A percentile compares a stretch with the other conserved stretches of the same genome.
These are phyloP conservation scores for Heteropelma amictum DNA, from an alignment of 2,888 invertebrate genomes.

Conservation along the genomic window DNA sequence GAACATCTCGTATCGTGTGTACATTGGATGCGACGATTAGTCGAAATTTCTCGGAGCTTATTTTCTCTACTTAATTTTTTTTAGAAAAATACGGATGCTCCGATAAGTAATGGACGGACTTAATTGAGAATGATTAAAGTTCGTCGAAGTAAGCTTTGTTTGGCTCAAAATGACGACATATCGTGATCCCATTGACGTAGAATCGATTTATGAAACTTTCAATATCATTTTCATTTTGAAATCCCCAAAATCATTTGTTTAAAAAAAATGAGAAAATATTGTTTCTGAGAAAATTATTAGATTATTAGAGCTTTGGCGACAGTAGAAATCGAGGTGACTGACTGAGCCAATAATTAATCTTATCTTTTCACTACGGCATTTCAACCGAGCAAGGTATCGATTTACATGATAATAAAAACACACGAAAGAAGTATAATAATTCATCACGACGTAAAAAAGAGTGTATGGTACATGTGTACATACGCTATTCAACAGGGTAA, in stretches of 20 bases:
- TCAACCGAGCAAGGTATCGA: not conserved
- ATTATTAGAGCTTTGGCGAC: too few relatives aligned
- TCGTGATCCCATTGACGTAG: too few relatives aligned
- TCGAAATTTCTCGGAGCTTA: not conserved
- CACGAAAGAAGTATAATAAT: not conserved
- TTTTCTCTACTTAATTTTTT: not conserved
- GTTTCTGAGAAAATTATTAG: too few relatives aligned
- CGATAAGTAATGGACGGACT: not conserved
- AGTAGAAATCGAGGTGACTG: too few relatives aligned
- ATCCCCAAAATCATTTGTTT: not conserved
- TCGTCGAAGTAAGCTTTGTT: not conserved
- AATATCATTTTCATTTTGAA: not conserved
- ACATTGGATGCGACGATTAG: not conserved
- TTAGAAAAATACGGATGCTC: not conserved
- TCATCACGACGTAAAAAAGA: constrained; percentile 31
- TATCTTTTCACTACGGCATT: too few relatives aligned
- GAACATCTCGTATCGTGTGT: not conserved
- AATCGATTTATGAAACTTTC: not conserved
- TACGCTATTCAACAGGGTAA: constrained; percentile 58
- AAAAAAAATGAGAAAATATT: too few relatives aligned
- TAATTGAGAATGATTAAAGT: not conserved
- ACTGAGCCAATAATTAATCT: too few relatives aligned
- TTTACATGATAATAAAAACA: constrained; percentile 7
- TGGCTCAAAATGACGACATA: not conserved
- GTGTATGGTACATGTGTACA: constrained; percentile 25